phyloP scores from a whole-genome alignment of 2,113 vertebrate genomes.

The Engraulis encrasicolus region DNA sequence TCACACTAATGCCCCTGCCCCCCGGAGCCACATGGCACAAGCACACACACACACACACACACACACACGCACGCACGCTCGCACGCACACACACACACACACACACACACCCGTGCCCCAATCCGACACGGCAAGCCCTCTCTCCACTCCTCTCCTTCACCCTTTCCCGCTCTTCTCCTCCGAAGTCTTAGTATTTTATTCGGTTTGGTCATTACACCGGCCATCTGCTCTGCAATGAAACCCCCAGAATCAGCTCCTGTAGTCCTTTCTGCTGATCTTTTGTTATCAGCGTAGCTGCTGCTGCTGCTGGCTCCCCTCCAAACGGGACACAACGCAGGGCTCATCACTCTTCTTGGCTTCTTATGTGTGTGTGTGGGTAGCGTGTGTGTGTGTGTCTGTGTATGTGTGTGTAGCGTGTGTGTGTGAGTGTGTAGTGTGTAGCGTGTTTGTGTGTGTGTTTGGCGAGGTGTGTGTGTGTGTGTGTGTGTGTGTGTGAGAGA shows the following conservation, averaged over 20 bases:
- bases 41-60: too few relatives aligned
- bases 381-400: background rate
- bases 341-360: slow-evolving; percentile 33
- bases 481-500: too few relatives aligned
- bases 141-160: background rate
- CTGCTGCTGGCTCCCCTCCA: slow-evolving; percentile 46
- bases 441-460: background rate
- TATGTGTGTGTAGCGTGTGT: background rate
- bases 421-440: too few relatives aligned
- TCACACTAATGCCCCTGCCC: too few relatives aligned
- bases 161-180: slow-evolving; percentile 15
- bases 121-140: background rate
- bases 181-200: slow-evolving; percentile 31
- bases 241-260: slow-evolving; percentile 45
- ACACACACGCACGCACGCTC: too few relatives aligned
- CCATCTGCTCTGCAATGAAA: slow-evolving; percentile 54
- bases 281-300: slow-evolving; percentile 47
- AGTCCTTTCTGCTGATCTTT: slow-evolving; percentile 53
- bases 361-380: too few relatives aligned
- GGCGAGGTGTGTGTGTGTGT: background rate
- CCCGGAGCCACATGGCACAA: too few relatives aligned
- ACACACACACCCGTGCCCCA: too few relatives aligned
- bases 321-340: slow-evolving; percentile 31
- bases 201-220: slow-evolving; percentile 51
- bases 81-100: too few relatives aligned